phyloP scores from a whole-genome alignment of 2,797 vertebrate species.

The Bradypodion ventrale region DNA sequence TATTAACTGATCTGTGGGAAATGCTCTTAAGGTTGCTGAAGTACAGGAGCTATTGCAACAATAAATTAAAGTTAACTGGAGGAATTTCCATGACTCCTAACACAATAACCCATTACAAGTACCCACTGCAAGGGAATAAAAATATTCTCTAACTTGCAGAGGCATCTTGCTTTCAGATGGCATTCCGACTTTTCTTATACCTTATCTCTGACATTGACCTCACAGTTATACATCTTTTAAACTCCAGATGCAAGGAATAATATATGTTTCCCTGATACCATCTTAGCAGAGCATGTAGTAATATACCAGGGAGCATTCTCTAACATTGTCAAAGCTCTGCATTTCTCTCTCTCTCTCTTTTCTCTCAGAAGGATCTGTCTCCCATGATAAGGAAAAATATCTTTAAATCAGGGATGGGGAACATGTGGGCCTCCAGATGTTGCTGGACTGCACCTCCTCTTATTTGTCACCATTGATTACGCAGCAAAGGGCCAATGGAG shows the following conservation, averaged over 20 bases:
- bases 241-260: constrained; percentile 15
- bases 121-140: constrained; percentile 3
- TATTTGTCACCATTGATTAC: no score
- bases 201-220: constrained; percentile 37
- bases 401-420: not conserved
- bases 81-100: constrained; percentile 46
- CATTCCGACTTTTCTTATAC: constrained; percentile 45
- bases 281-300: constrained; percentile 14
- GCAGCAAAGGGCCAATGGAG: not conserved
- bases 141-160: constrained; percentile 31
- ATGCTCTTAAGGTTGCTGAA: constrained; percentile 54
- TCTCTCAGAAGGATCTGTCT: not conserved
- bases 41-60: constrained; percentile 46
- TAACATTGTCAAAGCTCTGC: constrained; percentile 1
- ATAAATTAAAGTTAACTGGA: constrained; percentile 57
- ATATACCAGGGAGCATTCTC: constrained; percentile 22
- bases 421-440: not conserved
- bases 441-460: not conserved
- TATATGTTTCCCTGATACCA: constrained; percentile 25
- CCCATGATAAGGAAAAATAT: constrained; percentile 26
- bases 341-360: not conserved
- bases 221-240: constrained; percentile 29
- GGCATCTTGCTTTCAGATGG: constrained; percentile 24
- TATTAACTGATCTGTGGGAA: constrained; percentile 67
- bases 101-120: constrained; percentile 45